Evolutionary conservation across 2,113 vertebrate genomes (phyloP).

Genomic region (Rhea pennata): DNA sequence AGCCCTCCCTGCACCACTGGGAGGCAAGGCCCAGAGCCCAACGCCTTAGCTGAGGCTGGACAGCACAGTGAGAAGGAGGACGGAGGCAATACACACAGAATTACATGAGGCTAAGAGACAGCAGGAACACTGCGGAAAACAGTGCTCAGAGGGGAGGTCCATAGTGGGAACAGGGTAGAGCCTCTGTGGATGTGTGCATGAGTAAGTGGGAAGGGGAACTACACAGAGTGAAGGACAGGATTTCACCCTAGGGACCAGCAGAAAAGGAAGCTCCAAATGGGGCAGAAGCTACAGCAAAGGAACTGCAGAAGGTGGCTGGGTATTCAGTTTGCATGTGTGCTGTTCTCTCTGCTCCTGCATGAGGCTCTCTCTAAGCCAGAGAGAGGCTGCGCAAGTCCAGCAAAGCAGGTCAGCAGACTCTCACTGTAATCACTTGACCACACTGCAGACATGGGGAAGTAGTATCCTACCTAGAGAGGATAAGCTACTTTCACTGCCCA

Average conservation of each 20-base stretch:
- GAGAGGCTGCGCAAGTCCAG: not conserved
- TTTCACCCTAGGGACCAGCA: not conserved
- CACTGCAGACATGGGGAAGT: not conserved
- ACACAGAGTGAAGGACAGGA: not conserved
- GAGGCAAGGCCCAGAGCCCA: not conserved
- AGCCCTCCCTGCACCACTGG: not conserved
- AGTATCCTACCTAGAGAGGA: not conserved
- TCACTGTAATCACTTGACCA: not conserved
- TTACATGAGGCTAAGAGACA: not conserved
- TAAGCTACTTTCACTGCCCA: not conserved
- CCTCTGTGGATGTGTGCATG: not conserved
- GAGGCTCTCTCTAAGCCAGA: not conserved
- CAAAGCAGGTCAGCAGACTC: not conserved
- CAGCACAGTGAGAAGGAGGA: not conserved
- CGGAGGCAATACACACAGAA: not conserved
- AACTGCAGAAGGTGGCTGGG: not conserved
- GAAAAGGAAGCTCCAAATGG: not conserved
- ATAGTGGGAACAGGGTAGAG: rapidly evolving
- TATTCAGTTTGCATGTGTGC: not conserved
- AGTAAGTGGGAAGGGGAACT: not conserved
- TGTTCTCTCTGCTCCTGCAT: not conserved
- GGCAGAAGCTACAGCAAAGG: not conserved
- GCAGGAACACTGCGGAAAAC: not conserved
- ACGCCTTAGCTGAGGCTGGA: not conserved
- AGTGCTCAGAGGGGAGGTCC: not conserved